Evolutionary conservation across 2,888 invertebrate species (phyloP), one percentile per base, ranked within the genome.

Genomic region (Lucinisca nassula): DNA sequence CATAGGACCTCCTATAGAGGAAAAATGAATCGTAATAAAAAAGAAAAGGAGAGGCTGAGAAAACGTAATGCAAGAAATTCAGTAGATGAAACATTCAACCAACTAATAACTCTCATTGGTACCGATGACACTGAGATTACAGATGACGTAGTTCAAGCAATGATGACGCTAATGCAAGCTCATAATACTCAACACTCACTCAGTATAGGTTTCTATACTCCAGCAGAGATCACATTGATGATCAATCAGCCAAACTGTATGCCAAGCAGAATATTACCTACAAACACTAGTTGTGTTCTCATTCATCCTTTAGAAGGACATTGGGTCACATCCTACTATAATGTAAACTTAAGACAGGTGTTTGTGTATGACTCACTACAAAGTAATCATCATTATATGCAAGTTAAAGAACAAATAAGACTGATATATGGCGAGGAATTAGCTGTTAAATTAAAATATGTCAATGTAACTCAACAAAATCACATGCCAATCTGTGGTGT

Each of bases 291-390:
- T n/a, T 79, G 45, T 40, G 24, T 79, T 70, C 67, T 70, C 58
- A 79, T 79, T 27, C 67, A 79, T 58, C 79, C 70, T 45, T 58
- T 79, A 35, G 40, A 32, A 49, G 70, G 79, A 70, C 79, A 79
- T 70, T 79, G 79, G 38, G 70, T 79, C 17, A 79, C 79, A n/a
- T 79, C 72, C 30, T 79, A 70, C 35, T 79, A 79, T 17, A 70
- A 70, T 79, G 70, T 67, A 24, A n/a, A 79, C 45, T 70, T n/a
- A 37, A 70, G 58, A 38, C 35, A 27, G 24, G 10, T 79, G 6
- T 70, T 3, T 70, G 35, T 79, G 35, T 79, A 70, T 49, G 72
- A 79, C 58, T 70, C 72, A 12, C n/a, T 79, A 30, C 67, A 61
- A 32, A 70, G 45, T 32, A 30, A 32, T 24, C 27, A 21, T 49